Evolutionary conservation across 2,888 invertebrate species (phyloP).

Genomic region (Drosophila prolongata): DNA sequence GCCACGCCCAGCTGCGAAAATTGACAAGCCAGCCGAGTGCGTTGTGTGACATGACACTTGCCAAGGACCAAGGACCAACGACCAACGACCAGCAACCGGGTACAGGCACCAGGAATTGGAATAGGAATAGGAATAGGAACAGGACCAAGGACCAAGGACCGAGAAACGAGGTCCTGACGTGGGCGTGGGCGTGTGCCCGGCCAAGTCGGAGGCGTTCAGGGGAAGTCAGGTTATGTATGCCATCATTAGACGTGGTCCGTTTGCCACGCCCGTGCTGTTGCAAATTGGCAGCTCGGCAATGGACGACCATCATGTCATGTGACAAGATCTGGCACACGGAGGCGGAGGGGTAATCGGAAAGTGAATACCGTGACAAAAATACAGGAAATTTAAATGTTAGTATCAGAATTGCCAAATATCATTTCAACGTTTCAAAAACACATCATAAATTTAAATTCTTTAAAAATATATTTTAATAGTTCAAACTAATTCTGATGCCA

Average conservation of each 20-base stretch:
- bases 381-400: not conserved
- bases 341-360: conserved; percentile 1
- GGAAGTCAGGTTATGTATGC: conserved; percentile 69
- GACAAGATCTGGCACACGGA: conserved; percentile 45
- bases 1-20: conserved; percentile 78
- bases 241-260: conserved; percentile 77
- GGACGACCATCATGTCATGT: conserved; percentile 69
- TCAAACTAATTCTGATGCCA: too few relatives aligned
- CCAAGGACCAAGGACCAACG: conserved; percentile 57
- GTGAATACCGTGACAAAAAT: conserved; percentile 6
- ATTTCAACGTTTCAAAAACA: too few relatives aligned
- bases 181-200: conserved; percentile 38
- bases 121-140: conserved; percentile 13
- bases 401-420: not conserved
- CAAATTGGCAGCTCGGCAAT: conserved; percentile 75
- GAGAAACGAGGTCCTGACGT: conserved; percentile 28
- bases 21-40: conserved; percentile 76
- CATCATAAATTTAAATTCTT: too few relatives aligned
- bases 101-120: conserved; percentile 19
- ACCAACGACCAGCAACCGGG: conserved; percentile 27
- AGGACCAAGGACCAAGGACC: conserved; percentile 15
- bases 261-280: conserved; percentile 73
- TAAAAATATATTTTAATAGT: too few relatives aligned
- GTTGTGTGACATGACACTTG: conserved; percentile 79
- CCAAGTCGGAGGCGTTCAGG: conserved; percentile 16